Percentiles rank a stretch among this genome's conserved stretches.
phyloP scores from a whole-genome alignment of 2,888 invertebrate genomes.

The Erynnis tages region DNA sequence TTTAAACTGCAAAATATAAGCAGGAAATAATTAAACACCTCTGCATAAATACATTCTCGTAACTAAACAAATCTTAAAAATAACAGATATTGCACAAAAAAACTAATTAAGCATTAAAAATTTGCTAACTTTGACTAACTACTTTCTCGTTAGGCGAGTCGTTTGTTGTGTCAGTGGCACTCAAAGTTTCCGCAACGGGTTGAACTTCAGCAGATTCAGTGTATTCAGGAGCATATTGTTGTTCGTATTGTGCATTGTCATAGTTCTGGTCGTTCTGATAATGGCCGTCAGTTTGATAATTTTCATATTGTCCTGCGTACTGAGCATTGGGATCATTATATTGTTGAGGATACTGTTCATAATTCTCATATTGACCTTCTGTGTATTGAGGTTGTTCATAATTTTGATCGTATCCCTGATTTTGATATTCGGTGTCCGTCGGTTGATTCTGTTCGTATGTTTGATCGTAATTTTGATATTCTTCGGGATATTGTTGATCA shows the following conservation, averaged over 20 bases:
- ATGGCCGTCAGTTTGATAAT: conserved; percentile 52
- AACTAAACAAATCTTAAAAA: conserved; percentile 41
- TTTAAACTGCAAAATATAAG: too few relatives aligned
- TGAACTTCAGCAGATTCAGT: conserved; percentile 34
- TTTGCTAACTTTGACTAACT: conserved; percentile 64
- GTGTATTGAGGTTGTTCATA: conserved; percentile 52
- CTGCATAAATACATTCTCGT: not conserved
- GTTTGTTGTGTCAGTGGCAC: conserved; percentile 39
- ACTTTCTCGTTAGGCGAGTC: conserved; percentile 49
- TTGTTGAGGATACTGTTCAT: conserved; percentile 55
- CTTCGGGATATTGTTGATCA: conserved; percentile 36
- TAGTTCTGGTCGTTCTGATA: conserved; percentile 54
- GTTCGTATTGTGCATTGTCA: conserved; percentile 49
- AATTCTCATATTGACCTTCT: conserved; percentile 59
- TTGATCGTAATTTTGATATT: conserved; percentile 49
- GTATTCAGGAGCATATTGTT: conserved; percentile 46
- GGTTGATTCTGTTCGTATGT: conserved; percentile 46
- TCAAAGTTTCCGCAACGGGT: conserved; percentile 27
- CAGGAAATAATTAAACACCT: not conserved
- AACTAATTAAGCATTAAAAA: conserved; percentile 39
- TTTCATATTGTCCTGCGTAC: conserved; percentile 55
- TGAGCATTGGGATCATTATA: conserved; percentile 55
- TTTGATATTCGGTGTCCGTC: conserved; percentile 39
- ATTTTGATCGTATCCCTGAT: conserved; percentile 49
- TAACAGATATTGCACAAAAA: conserved; percentile 64